Evolutionary conservation across 2,797 vertebrate species (phyloP).

Genomic region (Centroberyx gerrardi): DNA sequence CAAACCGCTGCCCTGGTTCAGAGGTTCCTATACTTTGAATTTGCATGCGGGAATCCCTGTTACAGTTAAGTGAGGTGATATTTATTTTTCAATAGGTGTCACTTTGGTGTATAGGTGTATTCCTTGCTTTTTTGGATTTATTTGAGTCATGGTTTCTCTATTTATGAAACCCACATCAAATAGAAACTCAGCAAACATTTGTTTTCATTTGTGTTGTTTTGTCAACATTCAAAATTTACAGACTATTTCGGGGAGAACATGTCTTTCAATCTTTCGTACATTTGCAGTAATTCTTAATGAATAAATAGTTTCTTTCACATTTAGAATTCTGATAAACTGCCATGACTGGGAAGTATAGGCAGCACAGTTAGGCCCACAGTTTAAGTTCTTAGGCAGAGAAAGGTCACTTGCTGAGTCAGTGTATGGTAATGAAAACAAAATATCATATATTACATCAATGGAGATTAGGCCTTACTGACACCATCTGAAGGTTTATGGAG

Average conservation of each 20-base stretch:
- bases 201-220: slow-evolving; percentile 7
- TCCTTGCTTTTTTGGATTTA: slow-evolving; percentile 21
- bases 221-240: neutral
- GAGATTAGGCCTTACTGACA: too few species aligned
- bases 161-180: neutral
- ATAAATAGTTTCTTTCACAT: too few species aligned
- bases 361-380: too few species aligned
- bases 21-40: slow-evolving; percentile 48
- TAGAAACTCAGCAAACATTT: neutral
- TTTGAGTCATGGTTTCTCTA: slow-evolving; percentile 42
- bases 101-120: slow-evolving; percentile 28
- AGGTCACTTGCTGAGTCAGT: neutral
- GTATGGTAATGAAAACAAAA: neutral
- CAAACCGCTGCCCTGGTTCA: slow-evolving; percentile 35
- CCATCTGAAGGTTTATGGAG: too few species aligned
- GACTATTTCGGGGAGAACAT: neutral
- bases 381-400: neutral
- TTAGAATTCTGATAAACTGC: slow-evolving; percentile 6
- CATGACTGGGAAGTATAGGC: neutral
- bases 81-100: slow-evolving; percentile 16
- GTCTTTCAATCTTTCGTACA: slow-evolving; percentile 10
- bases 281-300: slow-evolving; percentile 11
- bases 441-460: too few species aligned
- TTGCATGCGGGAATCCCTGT: slow-evolving; percentile 57
- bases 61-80: neutral